Evolutionary conservation across 2,797 vertebrate genomes (phyloP), one percentile per base, ranked within the genome.

Genomic region (Neomorphus geoffroyi): DNA sequence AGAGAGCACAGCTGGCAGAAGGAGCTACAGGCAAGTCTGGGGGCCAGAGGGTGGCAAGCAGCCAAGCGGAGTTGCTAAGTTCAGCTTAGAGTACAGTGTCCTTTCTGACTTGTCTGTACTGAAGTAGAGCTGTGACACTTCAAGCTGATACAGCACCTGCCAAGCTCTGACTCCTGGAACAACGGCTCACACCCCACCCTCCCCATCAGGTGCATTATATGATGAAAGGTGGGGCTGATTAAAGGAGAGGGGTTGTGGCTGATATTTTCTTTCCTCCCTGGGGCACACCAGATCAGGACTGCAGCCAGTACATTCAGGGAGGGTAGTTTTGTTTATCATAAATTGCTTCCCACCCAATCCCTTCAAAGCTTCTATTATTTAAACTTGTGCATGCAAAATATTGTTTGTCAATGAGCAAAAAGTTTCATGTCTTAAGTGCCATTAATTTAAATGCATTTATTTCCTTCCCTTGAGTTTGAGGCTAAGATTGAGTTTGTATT

Each of bases 171-270:
- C 57, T 79, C 45, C 30, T 39, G 66, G 58, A 54, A 54, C 32
- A 65, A 28, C 53, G 65, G 21, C 14, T 84, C 0, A 0, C n/a
- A n/a, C n/a, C n/a, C n/a, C n/a, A 35, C 12, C 43, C 27, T 46
- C 18, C 17, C 1, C 2, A 27, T 43, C 28, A 11, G 18, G 39
- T 54, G 62, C 17, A 32, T 53, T 67, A 15, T 7, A 37, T 4
- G 45, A 27, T n/a, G 32, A 60, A 50, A 94, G 30, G 9, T 24
- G 18, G 45, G 18, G 27, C 8, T 30, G 56, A 56, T 45, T 62
- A 66, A 57, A 73, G 78, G 64, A 46, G 53, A 16, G 67, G 13
- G 0, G 27, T 21, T 56, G 53, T 32, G 53, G 21, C 41, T 46
- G 53, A 13, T 32, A 6, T 17, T 74, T 70, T 13, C 57, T 69